Evolutionary conservation across 2,797 vertebrate genomes (phyloP).

Genomic region (Fistularia commersonii): DNA sequence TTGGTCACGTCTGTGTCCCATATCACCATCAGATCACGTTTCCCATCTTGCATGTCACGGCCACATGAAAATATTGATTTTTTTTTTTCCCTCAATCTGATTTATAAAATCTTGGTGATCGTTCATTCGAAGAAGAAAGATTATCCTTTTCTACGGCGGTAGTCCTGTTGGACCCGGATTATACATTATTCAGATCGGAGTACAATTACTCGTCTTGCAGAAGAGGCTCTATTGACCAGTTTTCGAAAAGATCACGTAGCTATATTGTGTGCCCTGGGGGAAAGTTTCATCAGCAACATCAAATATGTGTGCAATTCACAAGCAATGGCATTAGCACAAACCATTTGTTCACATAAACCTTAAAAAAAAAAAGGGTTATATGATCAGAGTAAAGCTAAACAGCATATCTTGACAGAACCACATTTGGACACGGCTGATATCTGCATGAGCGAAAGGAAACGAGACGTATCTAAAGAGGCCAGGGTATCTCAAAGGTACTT

Average conservation of each 20-base stretch:
- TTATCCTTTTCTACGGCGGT: constrained; percentile 7
- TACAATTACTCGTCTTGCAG: constrained; percentile 10
- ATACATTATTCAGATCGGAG: constrained; percentile 17
- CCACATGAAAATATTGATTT: no score
- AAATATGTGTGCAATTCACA: constrained; percentile 1
- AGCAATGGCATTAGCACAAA: background rate
- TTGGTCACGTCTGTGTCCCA: constrained; percentile 69
- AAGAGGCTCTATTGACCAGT: background rate
- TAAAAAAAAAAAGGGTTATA: background rate
- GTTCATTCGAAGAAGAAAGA: constrained; percentile 10
- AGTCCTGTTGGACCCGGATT: constrained; percentile 1
- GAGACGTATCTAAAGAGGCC: no score
- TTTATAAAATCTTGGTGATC: background rate
- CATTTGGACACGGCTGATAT: no score
- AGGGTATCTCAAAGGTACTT: background rate
- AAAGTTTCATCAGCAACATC: background rate
- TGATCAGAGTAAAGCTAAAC: no score
- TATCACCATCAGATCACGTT: constrained; percentile 6
- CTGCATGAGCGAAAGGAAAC: no score
- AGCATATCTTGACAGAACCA: no score
- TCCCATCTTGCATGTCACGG: background rate
- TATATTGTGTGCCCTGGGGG: background rate
- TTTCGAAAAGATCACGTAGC: background rate
- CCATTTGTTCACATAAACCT: background rate
- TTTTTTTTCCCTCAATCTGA: background rate